A percentile compares a stretch with the other conserved stretches of the same genome.
phyloP scores from a whole-genome alignment of 2,888 invertebrate genomes.

The Alviniconcha strummeri region DNA sequence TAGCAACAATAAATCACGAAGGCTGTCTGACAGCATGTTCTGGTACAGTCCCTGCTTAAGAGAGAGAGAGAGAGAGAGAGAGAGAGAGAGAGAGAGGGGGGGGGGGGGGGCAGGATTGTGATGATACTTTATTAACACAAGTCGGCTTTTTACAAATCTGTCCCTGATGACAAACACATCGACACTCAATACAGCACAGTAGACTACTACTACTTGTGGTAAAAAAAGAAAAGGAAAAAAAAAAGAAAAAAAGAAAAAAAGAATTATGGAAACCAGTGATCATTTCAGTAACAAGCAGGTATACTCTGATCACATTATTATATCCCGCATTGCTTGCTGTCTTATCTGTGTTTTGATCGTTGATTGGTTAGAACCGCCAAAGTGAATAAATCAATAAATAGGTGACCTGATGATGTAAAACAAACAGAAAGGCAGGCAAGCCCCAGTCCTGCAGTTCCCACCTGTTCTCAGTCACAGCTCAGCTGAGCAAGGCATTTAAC shows the following conservation, averaged over 20 bases:
- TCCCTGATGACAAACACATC: too few species aligned
- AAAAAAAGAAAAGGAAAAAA: not conserved
- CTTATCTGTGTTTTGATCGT: too few species aligned
- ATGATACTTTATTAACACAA: not conserved
- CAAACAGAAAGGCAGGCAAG: too few species aligned
- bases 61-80: not conserved
- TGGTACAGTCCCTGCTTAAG: not conserved
- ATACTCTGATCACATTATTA: not conserved
- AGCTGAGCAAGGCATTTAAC: too few species aligned
- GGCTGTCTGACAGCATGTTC: too few species aligned
- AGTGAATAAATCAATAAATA: too few species aligned
- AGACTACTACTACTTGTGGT: not conserved
- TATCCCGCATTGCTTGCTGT: too few species aligned
- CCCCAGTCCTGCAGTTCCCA: not conserved
- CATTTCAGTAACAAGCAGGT: not conserved
- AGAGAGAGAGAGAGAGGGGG: not conserved
- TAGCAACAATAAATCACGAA: too few species aligned
- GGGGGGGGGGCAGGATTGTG: not conserved
- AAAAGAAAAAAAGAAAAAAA: not conserved
- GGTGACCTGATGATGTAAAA: too few species aligned
- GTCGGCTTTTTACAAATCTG: too few species aligned
- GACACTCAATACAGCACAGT: not conserved
- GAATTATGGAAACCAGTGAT: not conserved
- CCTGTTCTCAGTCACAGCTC: too few species aligned
- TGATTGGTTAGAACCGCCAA: not conserved